Percentiles rank a stretch among this genome's conserved stretches.
Evolutionary conservation across 2,888 invertebrate species (phyloP).

Genomic region (Artemia sinica): DNA sequence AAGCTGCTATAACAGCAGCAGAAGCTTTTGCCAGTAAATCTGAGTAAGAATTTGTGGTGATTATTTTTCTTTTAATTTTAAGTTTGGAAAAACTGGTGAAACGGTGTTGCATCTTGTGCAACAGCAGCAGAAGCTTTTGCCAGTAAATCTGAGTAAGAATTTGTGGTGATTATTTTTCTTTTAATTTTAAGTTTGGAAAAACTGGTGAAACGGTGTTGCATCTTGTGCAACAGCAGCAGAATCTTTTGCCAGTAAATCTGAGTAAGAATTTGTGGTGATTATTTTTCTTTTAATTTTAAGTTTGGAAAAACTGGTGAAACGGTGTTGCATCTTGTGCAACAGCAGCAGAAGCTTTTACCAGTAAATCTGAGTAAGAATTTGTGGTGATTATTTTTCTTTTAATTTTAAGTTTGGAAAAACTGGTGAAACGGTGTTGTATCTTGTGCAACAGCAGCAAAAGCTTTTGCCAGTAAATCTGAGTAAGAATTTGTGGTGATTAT

Average conservation of each 20-base stretch:
- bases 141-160: slow-evolving; percentile 63
- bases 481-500: slow-evolving; percentile 31
- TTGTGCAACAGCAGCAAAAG: slow-evolving; percentile 57
- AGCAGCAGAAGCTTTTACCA: slow-evolving; percentile 84
- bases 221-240: slow-evolving; percentile 53
- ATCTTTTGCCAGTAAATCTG: slow-evolving; percentile 83
- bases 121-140: slow-evolving; percentile 88
- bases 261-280: slow-evolving; percentile 37
- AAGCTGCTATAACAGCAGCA: slow-evolving; percentile 87
- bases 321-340: slow-evolving; percentile 32
- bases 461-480: slow-evolving; percentile 87
- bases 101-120: neutral
- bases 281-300: no score
- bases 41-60: slow-evolving; percentile 40
- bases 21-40: slow-evolving; percentile 86
- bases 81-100: no score
- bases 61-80: no score
- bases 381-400: neutral
- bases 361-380: slow-evolving; percentile 59
- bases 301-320: no score
- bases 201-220: no score
- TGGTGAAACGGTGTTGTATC: no score
- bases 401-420: no score
- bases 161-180: neutral
- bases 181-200: no score